Conservation (phyloP, 2,113 vertebrate genomes). For the Circaetus gallicus region DNA sequence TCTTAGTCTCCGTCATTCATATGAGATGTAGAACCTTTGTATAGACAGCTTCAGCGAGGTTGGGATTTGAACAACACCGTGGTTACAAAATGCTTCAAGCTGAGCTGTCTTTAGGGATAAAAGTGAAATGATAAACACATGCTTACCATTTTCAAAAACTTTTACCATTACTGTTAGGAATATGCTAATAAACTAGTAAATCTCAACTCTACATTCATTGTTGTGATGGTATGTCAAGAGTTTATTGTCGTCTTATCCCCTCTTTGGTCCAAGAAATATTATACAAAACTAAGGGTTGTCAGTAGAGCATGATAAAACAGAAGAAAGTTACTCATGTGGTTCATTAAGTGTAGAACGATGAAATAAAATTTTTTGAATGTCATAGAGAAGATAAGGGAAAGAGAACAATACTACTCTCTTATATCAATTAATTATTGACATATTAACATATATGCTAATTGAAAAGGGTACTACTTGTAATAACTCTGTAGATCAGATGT, state of each 20-base stretch:
- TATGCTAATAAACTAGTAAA: not conserved
- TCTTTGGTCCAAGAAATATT: not conserved
- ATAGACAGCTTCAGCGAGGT: constrained; percentile 38
- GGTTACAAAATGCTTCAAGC: constrained; percentile 15
- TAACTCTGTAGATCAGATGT: not conserved
- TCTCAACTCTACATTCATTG: not conserved
- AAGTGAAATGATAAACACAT: constrained; percentile 36
- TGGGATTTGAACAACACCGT: constrained; percentile 25
- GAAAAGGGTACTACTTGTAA: not conserved
- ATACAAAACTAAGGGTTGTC: not conserved
- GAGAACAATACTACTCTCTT: not conserved
- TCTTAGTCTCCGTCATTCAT: not conserved
- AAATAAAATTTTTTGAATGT: not conserved
- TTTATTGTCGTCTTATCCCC: not conserved
- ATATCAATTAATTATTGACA: not conserved
- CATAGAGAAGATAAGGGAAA: not conserved
- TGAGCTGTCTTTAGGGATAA: constrained; percentile 30
- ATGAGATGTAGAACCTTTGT: not conserved
- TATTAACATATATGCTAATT: not conserved
- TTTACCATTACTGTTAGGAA: not conserved
- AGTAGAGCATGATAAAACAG: not conserved
- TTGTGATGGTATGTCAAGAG: not conserved
- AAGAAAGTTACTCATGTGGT: not conserved
- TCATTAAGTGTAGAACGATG: not conserved
- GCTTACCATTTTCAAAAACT: not conserved